Conservation (phyloP, 2,888 invertebrate genomes). For the Alcis repandata region DNA sequence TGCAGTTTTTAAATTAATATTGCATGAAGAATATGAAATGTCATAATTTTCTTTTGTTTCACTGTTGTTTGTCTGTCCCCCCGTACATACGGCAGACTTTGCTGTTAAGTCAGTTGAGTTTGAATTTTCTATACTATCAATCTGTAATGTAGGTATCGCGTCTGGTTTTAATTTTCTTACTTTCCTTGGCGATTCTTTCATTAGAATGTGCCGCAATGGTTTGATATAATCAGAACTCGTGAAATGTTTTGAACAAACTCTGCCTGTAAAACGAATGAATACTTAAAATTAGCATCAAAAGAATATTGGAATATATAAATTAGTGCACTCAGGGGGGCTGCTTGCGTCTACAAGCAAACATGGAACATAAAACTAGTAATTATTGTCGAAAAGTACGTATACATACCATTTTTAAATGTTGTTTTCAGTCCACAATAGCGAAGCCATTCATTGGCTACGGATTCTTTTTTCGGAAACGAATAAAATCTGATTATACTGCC, state of each 20-base stretch:
- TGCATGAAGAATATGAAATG: too few species aligned
- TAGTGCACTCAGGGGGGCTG: too few species aligned
- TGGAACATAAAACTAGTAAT: too few species aligned
- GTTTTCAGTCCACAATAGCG: slow-evolving; percentile 6
- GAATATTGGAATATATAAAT: too few species aligned
- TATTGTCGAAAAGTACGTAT: too few species aligned
- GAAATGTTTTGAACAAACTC: slow-evolving; percentile 8
- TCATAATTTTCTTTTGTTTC: too few species aligned
- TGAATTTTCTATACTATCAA: not conserved
- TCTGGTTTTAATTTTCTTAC: slow-evolving; percentile 1
- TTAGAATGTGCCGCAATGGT: not conserved
- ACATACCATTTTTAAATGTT: slow-evolving; percentile 5
- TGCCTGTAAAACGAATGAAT: too few species aligned
- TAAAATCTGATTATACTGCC: not conserved
- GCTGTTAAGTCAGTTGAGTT: too few species aligned
- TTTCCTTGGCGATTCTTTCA: not conserved
- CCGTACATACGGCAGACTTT: not conserved
- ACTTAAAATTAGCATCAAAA: too few species aligned
- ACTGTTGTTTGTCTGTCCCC: too few species aligned
- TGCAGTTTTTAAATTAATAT: too few species aligned
- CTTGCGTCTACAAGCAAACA: too few species aligned
- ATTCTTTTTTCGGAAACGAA: not conserved
- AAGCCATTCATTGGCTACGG: slow-evolving; percentile 8
- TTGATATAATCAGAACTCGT: not conserved
- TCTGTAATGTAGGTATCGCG: not conserved